Conservation (phyloP, 2,888 invertebrate genomes). For the Acronicta aceris region DNA sequence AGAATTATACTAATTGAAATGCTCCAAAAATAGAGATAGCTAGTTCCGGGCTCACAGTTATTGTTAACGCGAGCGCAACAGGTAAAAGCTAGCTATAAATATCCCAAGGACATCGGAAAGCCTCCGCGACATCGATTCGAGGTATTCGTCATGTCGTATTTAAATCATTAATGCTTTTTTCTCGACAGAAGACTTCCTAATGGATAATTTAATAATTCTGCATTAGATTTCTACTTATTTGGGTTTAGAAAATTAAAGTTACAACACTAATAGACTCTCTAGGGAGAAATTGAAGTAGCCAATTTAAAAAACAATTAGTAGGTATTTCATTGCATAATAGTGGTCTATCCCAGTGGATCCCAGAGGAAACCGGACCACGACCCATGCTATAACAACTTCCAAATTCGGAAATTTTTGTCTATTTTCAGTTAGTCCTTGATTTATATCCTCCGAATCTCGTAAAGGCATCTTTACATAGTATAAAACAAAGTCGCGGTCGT, state of each 20-base stretch:
- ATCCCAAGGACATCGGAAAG: conserved; percentile 7
- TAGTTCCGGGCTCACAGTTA: neutral
- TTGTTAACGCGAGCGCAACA: neutral
- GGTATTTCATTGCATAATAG: too few species aligned
- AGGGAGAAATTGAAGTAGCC: neutral
- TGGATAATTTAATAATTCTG: neutral
- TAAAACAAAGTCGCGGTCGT: too few species aligned
- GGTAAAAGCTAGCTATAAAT: conserved; percentile 15
- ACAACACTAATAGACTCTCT: neutral
- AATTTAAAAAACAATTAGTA: too few species aligned
- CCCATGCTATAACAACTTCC: too few species aligned
- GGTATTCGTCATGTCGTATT: neutral
- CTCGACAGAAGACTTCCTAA: neutral
- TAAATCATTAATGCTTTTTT: neutral
- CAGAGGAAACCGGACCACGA: too few species aligned
- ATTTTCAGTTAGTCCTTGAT: too few species aligned
- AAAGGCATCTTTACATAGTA: too few species aligned
- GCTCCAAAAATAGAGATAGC: too few species aligned
- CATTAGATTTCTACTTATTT: neutral
- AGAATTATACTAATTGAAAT: too few species aligned
- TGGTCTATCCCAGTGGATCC: too few species aligned
- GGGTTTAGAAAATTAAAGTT: neutral
- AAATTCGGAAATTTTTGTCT: too few species aligned
- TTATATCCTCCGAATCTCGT: too few species aligned
- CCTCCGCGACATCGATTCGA: neutral